Evolutionary conservation across 1,140 invertebrate species (phyloP).

Genomic region (Hyposmocoma kahamanoa): DNA sequence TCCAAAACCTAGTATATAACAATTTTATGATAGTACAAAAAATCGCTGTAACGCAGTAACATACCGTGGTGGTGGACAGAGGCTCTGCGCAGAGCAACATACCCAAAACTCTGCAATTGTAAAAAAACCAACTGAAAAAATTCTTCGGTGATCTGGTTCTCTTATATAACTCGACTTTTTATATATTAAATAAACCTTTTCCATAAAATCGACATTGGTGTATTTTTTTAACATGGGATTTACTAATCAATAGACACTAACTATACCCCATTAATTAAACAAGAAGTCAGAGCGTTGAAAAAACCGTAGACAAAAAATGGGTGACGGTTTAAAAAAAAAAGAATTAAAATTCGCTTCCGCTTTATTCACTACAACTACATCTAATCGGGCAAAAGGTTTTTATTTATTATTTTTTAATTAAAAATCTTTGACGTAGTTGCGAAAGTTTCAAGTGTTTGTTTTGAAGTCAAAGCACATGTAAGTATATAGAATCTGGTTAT

Average conservation of each 20-base stretch:
- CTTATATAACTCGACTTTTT: conserved; percentile 55
- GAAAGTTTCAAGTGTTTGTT: too few species aligned
- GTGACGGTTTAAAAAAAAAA: conserved; percentile 40
- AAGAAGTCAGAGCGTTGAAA: conserved; percentile 4
- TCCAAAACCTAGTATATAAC: conserved; percentile 31
- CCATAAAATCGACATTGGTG: conserved; percentile 69
- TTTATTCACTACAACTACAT: conserved; percentile 46
- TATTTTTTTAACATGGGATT: conserved; percentile 72
- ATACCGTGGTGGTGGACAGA: conserved; percentile 51
- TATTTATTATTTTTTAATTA: too few species aligned
- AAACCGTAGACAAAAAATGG: conserved; percentile 18
- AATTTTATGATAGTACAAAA: conserved; percentile 37
- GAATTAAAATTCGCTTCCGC: conserved; percentile 39
- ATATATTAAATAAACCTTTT: conserved; percentile 72
- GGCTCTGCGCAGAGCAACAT: conserved; percentile 22
- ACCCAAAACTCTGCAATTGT: conserved; percentile 7
- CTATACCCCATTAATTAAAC: conserved; percentile 42
- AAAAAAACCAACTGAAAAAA: conserved; percentile 13
- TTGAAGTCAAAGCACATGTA: conserved; percentile 49
- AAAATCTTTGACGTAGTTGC: too few species aligned
- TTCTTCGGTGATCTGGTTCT: conserved; percentile 65
- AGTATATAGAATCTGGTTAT: conserved; percentile 52
- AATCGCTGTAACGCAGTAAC: conserved; percentile 56
- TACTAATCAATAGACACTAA: conserved; percentile 67
- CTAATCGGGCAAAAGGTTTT: conserved; percentile 34